These are phyloP conservation scores for Thymallus thymallus DNA, from an alignment of 2,113 vertebrate genomes.

Conservation along the genomic window DNA sequence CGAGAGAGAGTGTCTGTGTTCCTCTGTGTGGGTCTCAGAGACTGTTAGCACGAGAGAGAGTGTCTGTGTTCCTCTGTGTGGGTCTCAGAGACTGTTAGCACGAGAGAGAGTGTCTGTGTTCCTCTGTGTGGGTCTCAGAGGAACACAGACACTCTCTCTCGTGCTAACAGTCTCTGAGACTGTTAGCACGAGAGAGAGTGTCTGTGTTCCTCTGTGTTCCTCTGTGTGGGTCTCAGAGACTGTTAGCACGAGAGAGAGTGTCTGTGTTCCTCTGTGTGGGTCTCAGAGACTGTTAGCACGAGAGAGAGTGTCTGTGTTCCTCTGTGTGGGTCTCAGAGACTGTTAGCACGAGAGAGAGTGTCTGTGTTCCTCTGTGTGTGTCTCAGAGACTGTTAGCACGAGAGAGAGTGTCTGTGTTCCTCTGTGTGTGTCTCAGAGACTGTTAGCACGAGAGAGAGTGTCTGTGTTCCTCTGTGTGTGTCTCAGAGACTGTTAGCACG, in stretches of 20 bases:
- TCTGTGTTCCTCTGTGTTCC: constrained; percentile 70
- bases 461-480: constrained; percentile 73
- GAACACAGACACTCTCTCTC: too few species aligned
- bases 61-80: constrained; percentile 70
- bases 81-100: constrained; percentile 10
- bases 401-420: constrained; percentile 54
- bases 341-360: constrained; percentile 17
- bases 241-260: constrained; percentile 17
- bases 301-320: constrained; percentile 54
- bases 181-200: constrained; percentile 17
- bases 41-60: constrained; percentile 19
- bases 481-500: constrained; percentile 15
- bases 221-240: background rate
- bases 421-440: constrained; percentile 62
- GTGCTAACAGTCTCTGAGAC: background rate
- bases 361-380: constrained; percentile 73
- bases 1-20: constrained; percentile 50
- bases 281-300: constrained; percentile 15
- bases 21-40: constrained; percentile 58
- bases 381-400: constrained; percentile 15
- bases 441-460: constrained; percentile 17
- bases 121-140: constrained; percentile 58
- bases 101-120: constrained; percentile 50
- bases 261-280: constrained; percentile 69
- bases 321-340: constrained; percentile 55